These are phyloP conservation scores for Lasioglossum leucozonium DNA, from an alignment of 2,888 invertebrate species.

Conservation along the genomic window DNA sequence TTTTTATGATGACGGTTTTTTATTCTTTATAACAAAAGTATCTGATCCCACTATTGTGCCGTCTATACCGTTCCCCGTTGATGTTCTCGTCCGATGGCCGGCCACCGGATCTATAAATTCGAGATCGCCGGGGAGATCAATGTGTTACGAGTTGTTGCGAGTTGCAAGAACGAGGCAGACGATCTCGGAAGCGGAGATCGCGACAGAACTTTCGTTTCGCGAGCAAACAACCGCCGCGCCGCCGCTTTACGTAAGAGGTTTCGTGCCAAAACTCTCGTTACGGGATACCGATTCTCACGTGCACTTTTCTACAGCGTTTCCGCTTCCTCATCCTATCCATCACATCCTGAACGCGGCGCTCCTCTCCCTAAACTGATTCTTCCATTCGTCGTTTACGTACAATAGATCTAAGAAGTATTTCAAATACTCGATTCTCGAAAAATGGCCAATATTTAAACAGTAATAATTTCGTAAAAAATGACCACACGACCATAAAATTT, in stretches of 20 bases:
- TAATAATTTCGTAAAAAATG: no score
- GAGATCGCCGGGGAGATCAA: conserved; percentile 31
- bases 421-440: no score
- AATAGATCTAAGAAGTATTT: no score
- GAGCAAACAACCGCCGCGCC: conserved; percentile 30
- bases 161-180: conserved; percentile 14
- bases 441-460: no score
- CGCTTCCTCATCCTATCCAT: conserved; percentile 59
- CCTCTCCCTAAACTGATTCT: not conserved
- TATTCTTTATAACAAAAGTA: no score
- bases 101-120: not conserved
- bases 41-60: no score
- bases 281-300: conserved; percentile 52
- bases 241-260: conserved; percentile 61
- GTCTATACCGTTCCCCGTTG: no score
- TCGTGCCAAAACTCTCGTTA: conserved; percentile 61
- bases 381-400: not conserved
- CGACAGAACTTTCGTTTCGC: conserved; percentile 63
- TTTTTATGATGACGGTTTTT: no score
- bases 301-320: conserved; percentile 49
- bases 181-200: conserved; percentile 53
- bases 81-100: not conserved
- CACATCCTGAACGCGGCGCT: not conserved
- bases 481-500: no score
- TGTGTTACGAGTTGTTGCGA: not conserved